phyloP scores from a whole-genome alignment of 2,797 vertebrate species.

The Phrynocephalus guinanensis region DNA sequence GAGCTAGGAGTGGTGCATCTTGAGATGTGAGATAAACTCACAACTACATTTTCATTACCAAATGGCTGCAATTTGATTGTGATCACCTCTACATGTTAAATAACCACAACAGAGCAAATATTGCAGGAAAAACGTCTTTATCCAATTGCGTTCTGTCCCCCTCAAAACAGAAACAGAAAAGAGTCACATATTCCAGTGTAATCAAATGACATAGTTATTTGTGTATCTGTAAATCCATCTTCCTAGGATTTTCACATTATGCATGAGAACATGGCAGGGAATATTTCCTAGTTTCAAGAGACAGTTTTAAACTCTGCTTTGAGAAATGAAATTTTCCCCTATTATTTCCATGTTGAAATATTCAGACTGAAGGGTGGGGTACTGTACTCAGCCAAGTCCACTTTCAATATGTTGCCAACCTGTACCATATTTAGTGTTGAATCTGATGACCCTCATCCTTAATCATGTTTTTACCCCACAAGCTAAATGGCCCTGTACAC shows the following conservation, averaged over 20 bases:
- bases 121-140: not conserved
- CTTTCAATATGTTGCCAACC: not conserved
- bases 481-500: not conserved
- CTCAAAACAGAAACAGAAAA: not conserved
- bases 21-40: not conserved
- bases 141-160: not conserved
- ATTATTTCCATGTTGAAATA: not conserved
- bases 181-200: not conserved
- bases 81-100: not conserved
- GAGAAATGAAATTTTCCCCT: not conserved
- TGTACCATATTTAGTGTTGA: not conserved
- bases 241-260: not conserved
- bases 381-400: not conserved
- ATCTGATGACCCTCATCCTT: not conserved
- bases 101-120: not conserved
- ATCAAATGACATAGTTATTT: not conserved
- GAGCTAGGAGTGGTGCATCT: not conserved
- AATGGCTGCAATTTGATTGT: not conserved
- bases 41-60: not conserved
- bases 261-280: not conserved
- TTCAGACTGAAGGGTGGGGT: not conserved
- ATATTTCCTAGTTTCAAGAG: not conserved
- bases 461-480: not conserved
- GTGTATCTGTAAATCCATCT: not conserved
- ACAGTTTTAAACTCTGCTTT: not conserved